phyloP scores from a whole-genome alignment of 2,888 invertebrate genomes.

The Subacronicta megacephala region DNA sequence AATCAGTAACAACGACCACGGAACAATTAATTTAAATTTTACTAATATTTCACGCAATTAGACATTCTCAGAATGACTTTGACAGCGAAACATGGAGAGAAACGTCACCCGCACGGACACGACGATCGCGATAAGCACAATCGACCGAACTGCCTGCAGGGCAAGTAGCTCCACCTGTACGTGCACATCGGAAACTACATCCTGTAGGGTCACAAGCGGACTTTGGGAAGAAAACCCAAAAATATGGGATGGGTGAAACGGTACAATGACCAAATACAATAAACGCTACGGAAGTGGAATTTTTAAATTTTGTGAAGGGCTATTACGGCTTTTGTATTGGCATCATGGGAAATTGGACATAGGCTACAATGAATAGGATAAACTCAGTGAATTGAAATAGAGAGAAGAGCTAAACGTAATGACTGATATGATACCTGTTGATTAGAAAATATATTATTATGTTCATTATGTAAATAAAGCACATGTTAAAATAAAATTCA shows the following conservation, averaged over 20 bases:
- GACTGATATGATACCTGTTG: background rate
- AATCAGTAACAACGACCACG: slow-evolving; percentile 58
- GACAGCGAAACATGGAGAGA: slow-evolving; percentile 78
- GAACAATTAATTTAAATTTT: slow-evolving; percentile 61
- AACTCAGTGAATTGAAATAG: slow-evolving; percentile 22
- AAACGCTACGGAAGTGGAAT: slow-evolving; percentile 75
- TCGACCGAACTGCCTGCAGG: slow-evolving; percentile 70
- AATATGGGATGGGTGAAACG: slow-evolving; percentile 81
- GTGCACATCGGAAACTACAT: slow-evolving; percentile 69
- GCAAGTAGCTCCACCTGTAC: slow-evolving; percentile 85
- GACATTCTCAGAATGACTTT: slow-evolving; percentile 76
- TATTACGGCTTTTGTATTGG: slow-evolving; percentile 63
- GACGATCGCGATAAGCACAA: slow-evolving; percentile 64
- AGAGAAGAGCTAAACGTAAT: slow-evolving; percentile 1
- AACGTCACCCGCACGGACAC: slow-evolving; percentile 78
- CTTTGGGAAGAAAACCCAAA: slow-evolving; percentile 76
- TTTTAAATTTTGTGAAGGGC: slow-evolving; percentile 66
- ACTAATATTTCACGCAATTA: slow-evolving; percentile 70
- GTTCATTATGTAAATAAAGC: background rate
- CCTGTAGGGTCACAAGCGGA: slow-evolving; percentile 74
- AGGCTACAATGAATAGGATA: slow-evolving; percentile 21
- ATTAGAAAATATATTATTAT: slow-evolving; percentile 5
- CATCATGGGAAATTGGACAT: slow-evolving; percentile 54
- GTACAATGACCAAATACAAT: slow-evolving; percentile 79
- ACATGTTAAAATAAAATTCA: slow-evolving; percentile 5